These are phyloP conservation scores for Panagrolaimus sp. DNA, from an alignment of 1,140 invertebrate species.

Conservation along the genomic window DNA sequence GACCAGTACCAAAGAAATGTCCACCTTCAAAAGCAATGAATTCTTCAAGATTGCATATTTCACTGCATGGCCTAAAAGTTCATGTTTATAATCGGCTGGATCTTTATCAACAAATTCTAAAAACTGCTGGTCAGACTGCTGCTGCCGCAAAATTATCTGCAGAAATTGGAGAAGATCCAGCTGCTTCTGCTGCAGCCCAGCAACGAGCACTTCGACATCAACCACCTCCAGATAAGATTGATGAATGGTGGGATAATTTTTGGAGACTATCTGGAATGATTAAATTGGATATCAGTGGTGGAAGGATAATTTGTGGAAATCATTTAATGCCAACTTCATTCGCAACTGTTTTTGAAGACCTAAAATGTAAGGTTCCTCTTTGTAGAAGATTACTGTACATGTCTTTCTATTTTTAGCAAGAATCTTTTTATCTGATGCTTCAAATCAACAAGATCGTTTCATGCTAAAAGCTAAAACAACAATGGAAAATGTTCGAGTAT, in stretches of 20 bases:
- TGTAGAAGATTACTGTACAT: not conserved
- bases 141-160: conserved; percentile 19
- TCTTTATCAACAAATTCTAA: conserved; percentile 77
- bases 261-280: conserved; percentile 92
- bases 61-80: conserved; percentile 89
- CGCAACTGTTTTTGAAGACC: conserved; percentile 76
- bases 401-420: conserved; percentile 38
- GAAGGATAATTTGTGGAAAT: conserved; percentile 89
- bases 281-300: conserved; percentile 83
- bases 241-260: conserved; percentile 23
- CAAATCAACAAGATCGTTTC: conserved; percentile 85
- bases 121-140: conserved; percentile 68
- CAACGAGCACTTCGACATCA: no score
- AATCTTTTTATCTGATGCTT: conserved; percentile 68
- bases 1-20: conserved; percentile 32
- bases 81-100: conserved; percentile 90
- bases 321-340: conserved; percentile 83
- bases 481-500: conserved; percentile 81
- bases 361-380: conserved; percentile 32
- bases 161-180: conserved; percentile 28
- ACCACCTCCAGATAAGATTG: conserved; percentile 23
- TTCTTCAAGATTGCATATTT: conserved; percentile 83
- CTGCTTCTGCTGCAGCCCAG: no score
- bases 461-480: conserved; percentile 93
- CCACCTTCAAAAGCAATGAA: conserved; percentile 61